A percentile compares a stretch with the other conserved stretches of the same genome.
Evolutionary conservation across 2,113 vertebrate species (phyloP).

Genomic region (Myrmecophaga tridactyla): DNA sequence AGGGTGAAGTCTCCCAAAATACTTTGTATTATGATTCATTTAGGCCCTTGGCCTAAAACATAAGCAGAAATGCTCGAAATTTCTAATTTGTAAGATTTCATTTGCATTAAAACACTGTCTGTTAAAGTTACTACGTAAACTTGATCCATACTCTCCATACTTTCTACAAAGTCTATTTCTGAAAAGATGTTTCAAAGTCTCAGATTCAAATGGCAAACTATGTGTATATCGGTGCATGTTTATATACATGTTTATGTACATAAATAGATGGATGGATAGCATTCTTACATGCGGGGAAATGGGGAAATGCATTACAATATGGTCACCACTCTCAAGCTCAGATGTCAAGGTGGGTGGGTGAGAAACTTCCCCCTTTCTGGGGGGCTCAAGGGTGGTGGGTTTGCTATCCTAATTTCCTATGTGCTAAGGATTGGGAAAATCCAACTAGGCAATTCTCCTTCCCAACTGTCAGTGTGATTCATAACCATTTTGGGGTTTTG

Average conservation of each 20-base stretch:
- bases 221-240: too few relatives aligned
- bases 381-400: too few relatives aligned
- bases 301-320: accelerated
- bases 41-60: not conserved
- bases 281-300: not conserved
- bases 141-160: not conserved
- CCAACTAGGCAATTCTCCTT: not conserved
- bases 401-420: too few relatives aligned
- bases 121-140: too few relatives aligned
- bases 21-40: accelerated
- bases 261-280: too few relatives aligned
- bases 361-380: accelerated
- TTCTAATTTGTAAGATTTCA: not conserved
- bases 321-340: not conserved
- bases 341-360: accelerated
- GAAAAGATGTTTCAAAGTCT: not conserved
- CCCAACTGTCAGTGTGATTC: not conserved
- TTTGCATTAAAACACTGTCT: not conserved
- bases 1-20: not conserved
- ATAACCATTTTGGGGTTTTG: not conserved
- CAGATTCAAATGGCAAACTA: not conserved
- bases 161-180: not conserved
- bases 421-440: not conserved
- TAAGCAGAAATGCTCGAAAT: not conserved
- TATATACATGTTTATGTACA: too few relatives aligned